Evolutionary conservation across 2,113 vertebrate genomes (phyloP).

Genomic region (Mola mola): DNA sequence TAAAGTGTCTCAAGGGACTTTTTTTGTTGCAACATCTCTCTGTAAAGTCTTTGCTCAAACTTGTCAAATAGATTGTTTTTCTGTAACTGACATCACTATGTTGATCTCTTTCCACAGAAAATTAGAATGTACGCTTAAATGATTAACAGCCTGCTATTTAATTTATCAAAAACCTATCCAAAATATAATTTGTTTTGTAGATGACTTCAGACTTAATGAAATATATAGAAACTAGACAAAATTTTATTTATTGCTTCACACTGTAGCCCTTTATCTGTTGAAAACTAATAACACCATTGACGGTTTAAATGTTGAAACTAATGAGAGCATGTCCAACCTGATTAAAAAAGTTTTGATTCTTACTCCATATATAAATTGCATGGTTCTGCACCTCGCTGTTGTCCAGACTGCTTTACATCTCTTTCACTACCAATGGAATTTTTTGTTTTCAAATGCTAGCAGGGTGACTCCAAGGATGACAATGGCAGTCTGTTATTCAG

Average conservation of each 20-base stretch:
- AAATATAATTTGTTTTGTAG: neutral
- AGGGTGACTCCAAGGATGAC: too few species aligned
- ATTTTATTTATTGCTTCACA: neutral
- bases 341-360: too few species aligned
- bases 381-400: neutral
- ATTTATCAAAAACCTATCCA: slow-evolving; percentile 9
- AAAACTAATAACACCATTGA: neutral
- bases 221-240: too few species aligned
- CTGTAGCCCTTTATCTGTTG: neutral
- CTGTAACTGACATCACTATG: neutral
- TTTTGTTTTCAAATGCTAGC: too few species aligned
- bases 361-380: too few species aligned
- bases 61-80: slow-evolving; percentile 4
- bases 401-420: neutral
- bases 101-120: neutral
- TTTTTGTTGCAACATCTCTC: slow-evolving; percentile 1
- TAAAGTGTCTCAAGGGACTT: neutral
- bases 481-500: too few species aligned
- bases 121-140: neutral
- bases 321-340: neutral
- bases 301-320: neutral
- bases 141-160: neutral
- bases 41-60: neutral
- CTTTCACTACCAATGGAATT: neutral
- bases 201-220: neutral